These are phyloP conservation scores for Limnephilus rhombicus DNA, from an alignment of 2,888 invertebrate genomes.

Conservation along the genomic window DNA sequence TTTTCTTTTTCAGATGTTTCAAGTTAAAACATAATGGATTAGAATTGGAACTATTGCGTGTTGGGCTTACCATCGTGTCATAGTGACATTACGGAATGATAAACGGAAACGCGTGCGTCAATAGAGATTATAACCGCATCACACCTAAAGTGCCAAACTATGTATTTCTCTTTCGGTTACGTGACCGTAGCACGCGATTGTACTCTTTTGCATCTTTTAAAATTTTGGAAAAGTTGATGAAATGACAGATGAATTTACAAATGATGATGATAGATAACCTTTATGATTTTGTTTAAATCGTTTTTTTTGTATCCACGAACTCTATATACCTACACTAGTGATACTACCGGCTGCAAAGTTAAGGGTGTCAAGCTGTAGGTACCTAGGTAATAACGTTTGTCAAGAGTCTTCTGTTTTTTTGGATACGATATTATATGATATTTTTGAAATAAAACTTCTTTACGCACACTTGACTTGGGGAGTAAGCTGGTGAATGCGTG, in stretches of 20 bases:
- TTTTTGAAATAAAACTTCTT: too few relatives aligned
- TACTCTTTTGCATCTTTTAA: neutral
- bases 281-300: too few relatives aligned
- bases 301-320: too few relatives aligned
- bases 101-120: slow-evolving; percentile 12
- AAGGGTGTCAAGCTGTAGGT: neutral
- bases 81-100: slow-evolving; percentile 11
- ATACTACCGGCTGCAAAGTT: neutral
- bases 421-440: too few relatives aligned
- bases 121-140: slow-evolving; percentile 26
- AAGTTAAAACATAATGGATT: slow-evolving; percentile 7
- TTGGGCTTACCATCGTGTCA: slow-evolving; percentile 11
- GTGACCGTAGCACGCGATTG: neutral
- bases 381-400: neutral
- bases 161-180: neutral
- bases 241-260: neutral
- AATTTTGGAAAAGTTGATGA: neutral
- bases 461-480: too few relatives aligned
- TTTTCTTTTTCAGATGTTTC: neutral
- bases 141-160: slow-evolving; percentile 11
- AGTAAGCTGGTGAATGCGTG: too few relatives aligned
- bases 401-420: neutral
- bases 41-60: slow-evolving; percentile 18
- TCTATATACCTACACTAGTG: too few relatives aligned
- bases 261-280: too few relatives aligned